These are phyloP conservation scores for Lasioglossum lativentre DNA, from an alignment of 2,888 invertebrate species.

Conservation along the genomic window DNA sequence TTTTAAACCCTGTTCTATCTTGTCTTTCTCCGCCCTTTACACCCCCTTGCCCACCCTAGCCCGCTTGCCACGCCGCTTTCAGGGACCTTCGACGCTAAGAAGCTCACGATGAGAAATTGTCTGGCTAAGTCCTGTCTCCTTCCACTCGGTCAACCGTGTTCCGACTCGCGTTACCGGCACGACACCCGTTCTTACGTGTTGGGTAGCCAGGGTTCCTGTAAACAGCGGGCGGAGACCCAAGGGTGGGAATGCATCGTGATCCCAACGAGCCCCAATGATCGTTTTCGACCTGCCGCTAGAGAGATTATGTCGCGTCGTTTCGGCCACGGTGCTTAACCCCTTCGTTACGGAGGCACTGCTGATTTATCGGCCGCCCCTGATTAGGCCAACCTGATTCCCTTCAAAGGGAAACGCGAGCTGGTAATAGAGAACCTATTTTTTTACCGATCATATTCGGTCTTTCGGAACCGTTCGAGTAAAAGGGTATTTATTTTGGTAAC, in stretches of 20 bases:
- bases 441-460: no score
- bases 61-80: constrained; percentile 19
- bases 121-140: constrained; percentile 66
- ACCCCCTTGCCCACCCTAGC: not conserved
- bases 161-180: constrained; percentile 35
- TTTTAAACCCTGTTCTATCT: constrained; percentile 34
- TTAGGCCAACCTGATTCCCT: not conserved
- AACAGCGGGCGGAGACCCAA: constrained; percentile 13
- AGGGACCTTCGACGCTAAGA: constrained; percentile 67
- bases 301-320: constrained; percentile 7
- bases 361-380: not conserved
- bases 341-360: not conserved
- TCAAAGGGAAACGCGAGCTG: no score
- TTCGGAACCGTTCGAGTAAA: no score
- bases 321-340: not conserved
- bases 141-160: constrained; percentile 55
- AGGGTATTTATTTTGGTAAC: no score
- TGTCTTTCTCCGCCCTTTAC: not conserved
- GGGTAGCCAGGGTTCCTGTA: constrained; percentile 17
- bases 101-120: constrained; percentile 74
- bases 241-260: not conserved
- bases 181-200: not conserved
- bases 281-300: not conserved
- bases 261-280: not conserved
- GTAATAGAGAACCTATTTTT: no score